These are phyloP conservation scores for Diaprepes abbreviatus DNA, from an alignment of 2,888 invertebrate genomes.

Conservation along the genomic window DNA sequence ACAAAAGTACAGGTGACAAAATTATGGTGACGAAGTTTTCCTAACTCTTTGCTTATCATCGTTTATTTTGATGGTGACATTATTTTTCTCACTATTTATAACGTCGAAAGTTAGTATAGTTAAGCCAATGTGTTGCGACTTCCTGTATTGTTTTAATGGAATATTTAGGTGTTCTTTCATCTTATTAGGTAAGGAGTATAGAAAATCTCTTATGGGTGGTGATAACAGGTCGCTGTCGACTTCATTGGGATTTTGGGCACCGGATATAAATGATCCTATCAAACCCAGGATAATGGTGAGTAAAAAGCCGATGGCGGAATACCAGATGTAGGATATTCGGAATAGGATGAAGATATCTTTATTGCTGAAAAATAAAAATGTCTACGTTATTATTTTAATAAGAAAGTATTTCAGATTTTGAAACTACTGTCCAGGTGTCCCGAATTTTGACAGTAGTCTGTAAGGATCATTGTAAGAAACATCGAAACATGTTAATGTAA, in stretches of 20 bases:
- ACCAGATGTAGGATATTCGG: constrained; percentile 91
- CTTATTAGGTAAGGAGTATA: constrained; percentile 69
- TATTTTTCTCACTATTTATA: neutral
- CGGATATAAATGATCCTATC: constrained; percentile 78
- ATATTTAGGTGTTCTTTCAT: constrained; percentile 66
- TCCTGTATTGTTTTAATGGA: constrained; percentile 55
- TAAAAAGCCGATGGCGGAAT: constrained; percentile 84
- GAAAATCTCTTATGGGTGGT: constrained; percentile 74
- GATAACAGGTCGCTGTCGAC: constrained; percentile 79
- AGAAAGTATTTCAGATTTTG: too few species aligned
- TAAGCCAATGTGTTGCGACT: constrained; percentile 29
- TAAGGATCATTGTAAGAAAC: too few species aligned
- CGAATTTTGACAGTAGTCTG: too few species aligned
- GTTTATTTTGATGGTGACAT: neutral
- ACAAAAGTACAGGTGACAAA: too few species aligned
- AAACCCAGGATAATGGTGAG: constrained; percentile 82
- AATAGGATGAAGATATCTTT: constrained; percentile 69
- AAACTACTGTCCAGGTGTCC: too few species aligned
- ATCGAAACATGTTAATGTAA: too few species aligned
- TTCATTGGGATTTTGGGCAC: constrained; percentile 73
- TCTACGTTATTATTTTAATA: too few species aligned
- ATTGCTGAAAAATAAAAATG: constrained; percentile 56
- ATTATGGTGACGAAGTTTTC: constrained; percentile 1
- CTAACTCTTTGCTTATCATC: neutral
- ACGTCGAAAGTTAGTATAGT: constrained; percentile 4